Evolutionary conservation across 2,113 vertebrate genomes (phyloP).

Genomic region (Acinonyx jubatus): DNA sequence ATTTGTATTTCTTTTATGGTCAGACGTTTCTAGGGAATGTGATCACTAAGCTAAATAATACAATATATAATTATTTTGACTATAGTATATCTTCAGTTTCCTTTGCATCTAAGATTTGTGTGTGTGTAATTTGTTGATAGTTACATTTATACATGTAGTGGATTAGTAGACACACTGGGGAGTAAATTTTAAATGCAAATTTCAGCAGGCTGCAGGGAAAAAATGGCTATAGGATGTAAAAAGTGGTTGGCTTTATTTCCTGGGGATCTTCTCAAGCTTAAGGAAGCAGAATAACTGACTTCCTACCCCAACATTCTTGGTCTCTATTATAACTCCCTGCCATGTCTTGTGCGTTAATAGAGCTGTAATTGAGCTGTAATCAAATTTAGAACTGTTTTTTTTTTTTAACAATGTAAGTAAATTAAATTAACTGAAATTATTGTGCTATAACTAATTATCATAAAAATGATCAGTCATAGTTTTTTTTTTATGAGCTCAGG

Average conservation of each 20-base stretch:
- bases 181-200: conserved; percentile 33
- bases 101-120: background rate
- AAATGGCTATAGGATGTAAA: background rate
- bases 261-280: background rate
- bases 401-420: conserved; percentile 26
- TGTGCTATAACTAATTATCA: background rate
- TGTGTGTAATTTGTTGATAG: background rate
- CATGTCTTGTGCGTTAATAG: background rate
- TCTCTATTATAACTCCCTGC: background rate
- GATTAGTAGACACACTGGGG: background rate
- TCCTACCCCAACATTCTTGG: background rate
- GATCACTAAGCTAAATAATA: background rate
- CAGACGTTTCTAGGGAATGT: background rate
- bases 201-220: background rate
- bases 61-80: background rate
- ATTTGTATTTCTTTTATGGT: conserved; percentile 42
- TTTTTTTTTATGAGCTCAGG: conserved; percentile 11
- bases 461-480: background rate
- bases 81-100: background rate
- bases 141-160: background rate
- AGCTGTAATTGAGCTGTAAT: background rate
- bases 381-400: background rate
- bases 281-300: background rate
- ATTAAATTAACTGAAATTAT: conserved; percentile 51
- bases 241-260: conserved; percentile 19